phyloP scores from a whole-genome alignment of 1,140 invertebrate species.

The Drosophila mauritiana region DNA sequence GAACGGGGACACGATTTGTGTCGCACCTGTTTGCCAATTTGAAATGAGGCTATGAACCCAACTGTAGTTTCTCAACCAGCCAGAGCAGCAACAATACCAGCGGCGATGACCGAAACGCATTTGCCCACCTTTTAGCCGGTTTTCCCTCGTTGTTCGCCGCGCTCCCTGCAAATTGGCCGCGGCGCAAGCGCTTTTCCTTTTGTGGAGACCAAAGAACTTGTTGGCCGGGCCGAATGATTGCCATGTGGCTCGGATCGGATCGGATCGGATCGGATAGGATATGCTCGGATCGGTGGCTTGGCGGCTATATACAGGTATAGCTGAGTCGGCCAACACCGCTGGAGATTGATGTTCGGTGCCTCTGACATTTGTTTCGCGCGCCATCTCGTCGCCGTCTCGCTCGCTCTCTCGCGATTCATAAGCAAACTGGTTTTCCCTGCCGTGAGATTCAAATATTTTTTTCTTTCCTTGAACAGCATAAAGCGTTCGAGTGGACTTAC shows the following conservation, averaged over 20 bases:
- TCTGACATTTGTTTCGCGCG: conserved; percentile 82
- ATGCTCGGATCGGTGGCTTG: conserved; percentile 10
- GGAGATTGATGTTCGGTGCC: conserved; percentile 80
- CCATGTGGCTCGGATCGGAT: conserved; percentile 41
- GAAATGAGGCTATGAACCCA: conserved; percentile 81
- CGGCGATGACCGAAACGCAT: conserved; percentile 51
- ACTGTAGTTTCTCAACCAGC: conserved; percentile 66
- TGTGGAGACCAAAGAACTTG: conserved; percentile 81
- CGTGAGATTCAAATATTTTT: conserved; percentile 79
- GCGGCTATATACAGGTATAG: conserved; percentile 17
- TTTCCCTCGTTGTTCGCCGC: conserved; percentile 45
- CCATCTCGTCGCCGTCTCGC: conserved; percentile 44
- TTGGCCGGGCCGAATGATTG: conserved; percentile 48
- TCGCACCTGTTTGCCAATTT: conserved; percentile 80
- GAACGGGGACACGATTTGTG: conserved; percentile 53
- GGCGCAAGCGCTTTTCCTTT: conserved; percentile 68
- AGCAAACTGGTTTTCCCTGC: conserved; percentile 64
- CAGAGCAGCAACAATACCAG: conserved; percentile 42
- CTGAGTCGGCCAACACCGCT: conserved; percentile 50
- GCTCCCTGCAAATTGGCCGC: conserved; percentile 20
- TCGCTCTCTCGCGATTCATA: conserved; percentile 47
- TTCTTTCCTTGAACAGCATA: conserved; percentile 23
- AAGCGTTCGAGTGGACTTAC: conserved; percentile 53
- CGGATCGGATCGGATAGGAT: conserved; percentile 12
- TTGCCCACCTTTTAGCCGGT: conserved; percentile 68